Evolutionary conservation across 2,113 vertebrate species (phyloP), one percentile per base, ranked within the genome.

Genomic region (Scalopus aquaticus): DNA sequence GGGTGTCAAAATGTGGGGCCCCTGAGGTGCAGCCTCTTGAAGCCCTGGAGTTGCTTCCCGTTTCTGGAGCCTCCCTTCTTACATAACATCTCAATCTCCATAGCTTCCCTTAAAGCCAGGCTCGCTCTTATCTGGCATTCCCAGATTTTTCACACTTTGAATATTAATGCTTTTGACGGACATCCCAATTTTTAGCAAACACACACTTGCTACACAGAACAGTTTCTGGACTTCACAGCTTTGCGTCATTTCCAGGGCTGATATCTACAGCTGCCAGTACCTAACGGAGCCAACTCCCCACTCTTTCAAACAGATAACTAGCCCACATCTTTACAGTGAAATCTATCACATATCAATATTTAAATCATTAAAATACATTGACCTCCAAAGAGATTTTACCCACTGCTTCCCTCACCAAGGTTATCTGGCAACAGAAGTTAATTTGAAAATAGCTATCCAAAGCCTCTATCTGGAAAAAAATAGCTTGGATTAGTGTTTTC

Each of bases 391-490:
- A 8, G 69, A 32, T 12, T n/a, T 30, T 13, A 35, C 46, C 12
- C 49, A n/a, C 9, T 39, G 83, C 58, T 24, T 49, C 54, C 10
- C 69, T 54, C 46, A 49, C 20, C 5, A 4, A 30, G 32, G 69
- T 24, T 44, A 37, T 5, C 73, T 2, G 6, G 51, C 37, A 81
- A n/a, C 35, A 16, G 70, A 95, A 46, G 81, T 6, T 19, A 91
- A 91, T 17, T n/a, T 95, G 92, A 87, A 95, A 81, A 94, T 3
- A 30, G 19, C 78, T 95, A 64, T 67, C 88, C 32, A 91, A 46
- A 60, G 67, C 22, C 90, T n/a, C 8, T 24, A 56, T 9, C 19
- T 56, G 24, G 56, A 28, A 85, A 90, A 49, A 64, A 65, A 51
- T 65, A 72, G 64, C 7, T 8, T 30, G 26, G 20, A 58, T 39